Percentiles rank a stretch among this genome's conserved stretches.
These are phyloP conservation scores for Oncorhynchus tshawytscha DNA, from an alignment of 2,113 vertebrate species.

Conservation along the genomic window DNA sequence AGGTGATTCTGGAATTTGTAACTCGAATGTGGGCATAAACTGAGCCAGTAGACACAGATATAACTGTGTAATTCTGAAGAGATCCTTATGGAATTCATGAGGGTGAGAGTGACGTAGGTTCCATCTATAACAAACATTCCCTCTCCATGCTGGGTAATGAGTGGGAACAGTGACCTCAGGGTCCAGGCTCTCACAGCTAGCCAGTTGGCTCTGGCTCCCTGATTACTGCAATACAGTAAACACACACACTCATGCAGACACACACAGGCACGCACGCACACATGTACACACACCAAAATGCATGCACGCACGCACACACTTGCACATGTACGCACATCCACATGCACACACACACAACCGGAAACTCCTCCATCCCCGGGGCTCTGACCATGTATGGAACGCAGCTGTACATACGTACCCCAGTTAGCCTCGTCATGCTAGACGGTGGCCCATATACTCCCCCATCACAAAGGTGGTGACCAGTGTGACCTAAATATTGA, in stretches of 20 bases:
- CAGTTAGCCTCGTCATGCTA: not conserved
- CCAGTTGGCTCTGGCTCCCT: not conserved
- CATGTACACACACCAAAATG: too few species aligned
- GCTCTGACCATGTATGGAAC: constrained; percentile 3
- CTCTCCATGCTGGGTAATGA: constrained; percentile 50
- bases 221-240: constrained; percentile 35
- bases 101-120: constrained; percentile 51
- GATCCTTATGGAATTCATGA: constrained; percentile 32
- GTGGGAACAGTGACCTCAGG: constrained; percentile 36
- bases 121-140: constrained; percentile 32
- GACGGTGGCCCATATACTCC: too few species aligned
- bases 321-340: too few species aligned
- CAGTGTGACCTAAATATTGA: too few species aligned
- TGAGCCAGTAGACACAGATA: not conserved
- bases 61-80: constrained; percentile 23
- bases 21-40: not conserved
- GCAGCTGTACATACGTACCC: not conserved
- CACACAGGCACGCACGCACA: not conserved
- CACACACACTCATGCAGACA: constrained; percentile 7
- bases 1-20: not conserved
- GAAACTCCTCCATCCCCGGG: not conserved
- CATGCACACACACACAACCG: too few species aligned
- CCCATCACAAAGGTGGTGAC: too few species aligned
- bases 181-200: constrained; percentile 5
- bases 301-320: too few species aligned